Percentiles rank a stretch among this genome's conserved stretches.
Evolutionary conservation across 2,888 invertebrate species (phyloP).

Genomic region (Spatulosminthurus flaviceps): DNA sequence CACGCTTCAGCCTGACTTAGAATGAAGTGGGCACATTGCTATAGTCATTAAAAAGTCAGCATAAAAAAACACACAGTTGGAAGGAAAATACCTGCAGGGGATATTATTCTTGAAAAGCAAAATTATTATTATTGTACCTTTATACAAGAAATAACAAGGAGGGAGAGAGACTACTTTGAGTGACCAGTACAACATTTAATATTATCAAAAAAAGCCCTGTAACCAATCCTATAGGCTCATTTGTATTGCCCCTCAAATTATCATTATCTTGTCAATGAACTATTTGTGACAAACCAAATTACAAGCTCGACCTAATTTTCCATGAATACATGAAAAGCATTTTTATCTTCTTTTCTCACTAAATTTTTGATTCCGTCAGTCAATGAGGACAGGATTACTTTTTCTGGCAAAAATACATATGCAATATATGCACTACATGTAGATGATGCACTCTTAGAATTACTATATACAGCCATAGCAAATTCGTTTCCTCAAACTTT

Average conservation of each 20-base stretch:
- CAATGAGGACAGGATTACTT: too few species aligned
- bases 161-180: conserved; percentile 13
- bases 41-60: too few species aligned
- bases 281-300: conserved; percentile 37
- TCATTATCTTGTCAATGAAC: conserved; percentile 46
- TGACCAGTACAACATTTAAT: conserved; percentile 22
- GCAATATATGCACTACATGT: too few species aligned
- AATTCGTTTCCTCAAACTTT: too few species aligned
- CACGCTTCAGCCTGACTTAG: too few species aligned
- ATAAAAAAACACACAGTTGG: not conserved
- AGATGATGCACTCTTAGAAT: too few species aligned
- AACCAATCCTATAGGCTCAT: conserved; percentile 20
- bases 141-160: too few species aligned
- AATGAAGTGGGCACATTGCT: too few species aligned
- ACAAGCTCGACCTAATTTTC: conserved; percentile 35
- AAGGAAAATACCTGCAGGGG: conserved; percentile 7
- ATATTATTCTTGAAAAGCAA: not conserved
- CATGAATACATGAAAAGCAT: conserved; percentile 26
- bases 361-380: not conserved
- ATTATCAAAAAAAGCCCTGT: too few species aligned
- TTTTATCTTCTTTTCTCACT: not conserved
- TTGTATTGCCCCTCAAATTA: conserved; percentile 42
- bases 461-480: too few species aligned
- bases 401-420: too few species aligned
- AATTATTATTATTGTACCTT: too few species aligned